A percentile compares a stretch with the other conserved stretches of the same genome.
Conservation (phyloP, 2,113 vertebrate species). For the Echinops telfairi region DNA sequence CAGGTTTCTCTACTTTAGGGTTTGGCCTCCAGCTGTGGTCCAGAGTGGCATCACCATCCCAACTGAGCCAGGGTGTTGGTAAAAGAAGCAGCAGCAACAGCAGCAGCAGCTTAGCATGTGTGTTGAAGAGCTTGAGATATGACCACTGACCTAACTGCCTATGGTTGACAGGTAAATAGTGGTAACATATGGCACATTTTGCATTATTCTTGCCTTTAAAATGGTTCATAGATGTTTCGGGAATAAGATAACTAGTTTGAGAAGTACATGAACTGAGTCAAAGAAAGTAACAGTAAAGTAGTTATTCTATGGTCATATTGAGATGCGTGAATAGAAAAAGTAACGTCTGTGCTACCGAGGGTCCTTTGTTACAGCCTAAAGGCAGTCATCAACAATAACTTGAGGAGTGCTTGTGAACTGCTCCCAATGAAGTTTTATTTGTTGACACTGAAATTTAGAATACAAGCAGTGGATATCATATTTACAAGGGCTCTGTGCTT, state of each 20-base stretch:
- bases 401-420: neutral
- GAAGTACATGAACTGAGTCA: neutral
- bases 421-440: too few species aligned
- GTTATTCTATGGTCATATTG: neutral
- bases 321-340: neutral
- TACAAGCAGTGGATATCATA: too few species aligned
- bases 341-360: too few species aligned
- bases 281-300: neutral
- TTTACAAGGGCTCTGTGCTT: too few species aligned
- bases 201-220: neutral
- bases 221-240: neutral
- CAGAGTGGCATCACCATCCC: neutral
- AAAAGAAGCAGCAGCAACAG: neutral
- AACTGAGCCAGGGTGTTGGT: neutral
- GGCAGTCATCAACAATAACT: neutral
- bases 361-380: neutral
- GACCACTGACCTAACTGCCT: neutral
- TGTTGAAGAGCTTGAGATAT: neutral
- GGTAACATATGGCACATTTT: neutral
- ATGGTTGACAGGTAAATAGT: neutral
- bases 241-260: neutral
- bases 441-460: too few species aligned
- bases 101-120: neutral
- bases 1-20: neutral
- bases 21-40: neutral